phyloP scores from a whole-genome alignment of 2,888 invertebrate species.

The Cataglyphis rosenhaueri region DNA sequence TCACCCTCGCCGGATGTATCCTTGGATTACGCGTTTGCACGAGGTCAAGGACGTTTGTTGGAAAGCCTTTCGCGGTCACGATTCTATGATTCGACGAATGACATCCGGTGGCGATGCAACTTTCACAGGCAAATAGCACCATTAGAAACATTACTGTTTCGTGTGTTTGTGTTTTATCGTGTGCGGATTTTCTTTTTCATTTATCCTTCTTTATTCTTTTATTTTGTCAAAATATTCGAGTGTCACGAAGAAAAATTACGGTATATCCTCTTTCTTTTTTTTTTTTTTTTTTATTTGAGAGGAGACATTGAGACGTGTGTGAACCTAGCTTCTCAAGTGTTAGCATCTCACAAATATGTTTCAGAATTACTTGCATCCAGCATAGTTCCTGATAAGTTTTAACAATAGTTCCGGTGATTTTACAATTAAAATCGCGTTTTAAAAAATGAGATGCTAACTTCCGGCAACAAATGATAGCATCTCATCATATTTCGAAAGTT shows the following conservation, averaged over 20 bases:
- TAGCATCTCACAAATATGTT: too few relatives aligned
- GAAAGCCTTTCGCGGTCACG: slow-evolving; percentile 21
- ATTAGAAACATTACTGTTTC: slow-evolving; percentile 19
- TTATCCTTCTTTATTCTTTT: background rate
- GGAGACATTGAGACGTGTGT: too few relatives aligned
- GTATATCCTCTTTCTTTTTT: background rate
- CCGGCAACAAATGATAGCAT: too few relatives aligned
- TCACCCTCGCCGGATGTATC: slow-evolving; percentile 49
- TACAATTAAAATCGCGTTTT: too few relatives aligned
- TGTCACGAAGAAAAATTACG: slow-evolving; percentile 10
- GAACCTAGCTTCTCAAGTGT: too few relatives aligned
- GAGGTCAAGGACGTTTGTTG: slow-evolving; percentile 55
- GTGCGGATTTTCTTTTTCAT: background rate
- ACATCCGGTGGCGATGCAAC: slow-evolving; percentile 50
- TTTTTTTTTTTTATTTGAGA: too few relatives aligned
- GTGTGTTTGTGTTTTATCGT: slow-evolving; percentile 35
- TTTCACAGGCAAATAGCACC: slow-evolving; percentile 15
- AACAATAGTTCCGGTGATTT: too few relatives aligned
- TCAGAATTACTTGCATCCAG: too few relatives aligned
- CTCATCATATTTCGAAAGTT: too few relatives aligned
- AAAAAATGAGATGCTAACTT: too few relatives aligned
- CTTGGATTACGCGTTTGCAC: slow-evolving; percentile 57
- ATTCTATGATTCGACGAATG: slow-evolving; percentile 44
- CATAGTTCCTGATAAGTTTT: too few relatives aligned
- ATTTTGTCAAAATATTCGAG: background rate